phyloP scores from a whole-genome alignment of 2,888 invertebrate species.

The Aphelenchoides bicaudatus region DNA sequence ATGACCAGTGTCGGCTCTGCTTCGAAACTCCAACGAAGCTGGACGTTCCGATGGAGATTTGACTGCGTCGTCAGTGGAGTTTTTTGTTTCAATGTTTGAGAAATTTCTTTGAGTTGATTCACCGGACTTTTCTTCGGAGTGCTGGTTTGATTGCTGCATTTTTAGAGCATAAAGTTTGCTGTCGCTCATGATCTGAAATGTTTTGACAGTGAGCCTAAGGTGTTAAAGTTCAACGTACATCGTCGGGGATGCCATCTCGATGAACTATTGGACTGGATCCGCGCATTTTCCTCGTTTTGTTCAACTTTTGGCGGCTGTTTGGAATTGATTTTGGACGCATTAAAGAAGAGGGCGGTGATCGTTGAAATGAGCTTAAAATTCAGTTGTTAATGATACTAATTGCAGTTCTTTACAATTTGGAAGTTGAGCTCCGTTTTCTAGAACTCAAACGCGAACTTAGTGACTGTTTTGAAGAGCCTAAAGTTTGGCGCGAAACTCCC shows the following conservation, averaged over 20 bases:
- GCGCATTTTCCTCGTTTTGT: not conserved
- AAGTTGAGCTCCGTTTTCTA: slow-evolving; percentile 8
- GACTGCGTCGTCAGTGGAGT: too few relatives aligned
- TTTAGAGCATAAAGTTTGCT: too few relatives aligned
- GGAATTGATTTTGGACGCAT: slow-evolving; percentile 9
- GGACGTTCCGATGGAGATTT: too few relatives aligned
- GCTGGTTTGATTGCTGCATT: not conserved
- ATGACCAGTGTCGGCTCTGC: too few relatives aligned
- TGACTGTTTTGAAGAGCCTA: not conserved
- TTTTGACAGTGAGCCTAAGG: not conserved
- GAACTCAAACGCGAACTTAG: slow-evolving; percentile 6
- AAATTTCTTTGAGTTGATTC: too few relatives aligned
- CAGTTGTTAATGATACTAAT: not conserved
- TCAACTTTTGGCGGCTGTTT: not conserved
- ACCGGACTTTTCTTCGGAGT: not conserved
- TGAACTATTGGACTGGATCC: slow-evolving; percentile 6
- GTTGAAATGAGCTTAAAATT: slow-evolving; percentile 6
- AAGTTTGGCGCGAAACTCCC: not conserved
- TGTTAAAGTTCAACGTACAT: not conserved
- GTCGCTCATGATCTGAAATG: not conserved
- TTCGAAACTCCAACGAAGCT: too few relatives aligned
- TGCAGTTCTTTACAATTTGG: not conserved
- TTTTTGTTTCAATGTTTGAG: too few relatives aligned
- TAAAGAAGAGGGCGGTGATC: not conserved
- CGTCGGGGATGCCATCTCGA: slow-evolving; percentile 11